Evolutionary conservation across 2,888 invertebrate species (phyloP).

Genomic region (Drosophila neotestacea): DNA sequence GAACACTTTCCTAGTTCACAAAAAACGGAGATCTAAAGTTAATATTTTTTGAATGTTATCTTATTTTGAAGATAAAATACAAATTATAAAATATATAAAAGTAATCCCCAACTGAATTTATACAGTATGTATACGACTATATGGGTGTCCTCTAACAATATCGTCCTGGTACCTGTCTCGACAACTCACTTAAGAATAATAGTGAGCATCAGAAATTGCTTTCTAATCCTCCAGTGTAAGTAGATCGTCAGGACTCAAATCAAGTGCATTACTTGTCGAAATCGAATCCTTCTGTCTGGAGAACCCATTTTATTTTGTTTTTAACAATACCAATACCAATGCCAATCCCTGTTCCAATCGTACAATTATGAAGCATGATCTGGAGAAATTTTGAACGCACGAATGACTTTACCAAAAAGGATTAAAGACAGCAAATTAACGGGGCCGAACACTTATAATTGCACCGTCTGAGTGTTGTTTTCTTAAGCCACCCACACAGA

Average conservation of each 20-base stretch:
- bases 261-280: conserved; percentile 73
- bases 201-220: conserved; percentile 34
- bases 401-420: conserved; percentile 70
- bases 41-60: too few relatives aligned
- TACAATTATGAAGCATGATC: conserved; percentile 57
- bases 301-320: conserved; percentile 27
- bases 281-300: conserved; percentile 57
- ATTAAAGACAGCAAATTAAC: conserved; percentile 66
- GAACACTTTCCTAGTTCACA: too few relatives aligned
- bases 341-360: conserved; percentile 32
- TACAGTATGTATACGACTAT: neutral
- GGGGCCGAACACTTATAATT: conserved; percentile 55
- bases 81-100: too few relatives aligned
- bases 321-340: conserved; percentile 24
- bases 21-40: too few relatives aligned
- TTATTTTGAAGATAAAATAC: too few relatives aligned
- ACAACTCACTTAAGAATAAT: conserved; percentile 47
- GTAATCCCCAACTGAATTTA: neutral
- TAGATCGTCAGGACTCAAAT: conserved; percentile 45
- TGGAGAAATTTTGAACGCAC: conserved; percentile 53
- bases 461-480: conserved; percentile 62
- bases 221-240: conserved; percentile 49
- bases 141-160: conserved; percentile 1
- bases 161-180: conserved; percentile 6
- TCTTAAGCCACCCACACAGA: conserved; percentile 74